Conservation (phyloP, 2,797 vertebrate species). For the Xenentodon cancila region DNA sequence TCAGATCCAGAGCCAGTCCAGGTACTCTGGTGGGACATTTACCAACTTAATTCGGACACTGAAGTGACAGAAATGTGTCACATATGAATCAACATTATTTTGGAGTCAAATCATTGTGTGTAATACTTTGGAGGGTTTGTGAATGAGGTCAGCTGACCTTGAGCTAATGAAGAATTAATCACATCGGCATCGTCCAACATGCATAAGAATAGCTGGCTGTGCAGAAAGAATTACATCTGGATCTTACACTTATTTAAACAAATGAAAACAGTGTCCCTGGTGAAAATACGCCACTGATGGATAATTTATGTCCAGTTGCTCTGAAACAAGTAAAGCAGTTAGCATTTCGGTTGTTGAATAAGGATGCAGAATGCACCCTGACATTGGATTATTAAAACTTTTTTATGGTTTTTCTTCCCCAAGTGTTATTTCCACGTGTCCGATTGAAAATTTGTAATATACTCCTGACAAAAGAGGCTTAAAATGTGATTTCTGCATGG, state of each 20-base stretch:
- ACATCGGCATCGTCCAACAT: conserved; percentile 2
- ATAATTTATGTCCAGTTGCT: conserved; percentile 66
- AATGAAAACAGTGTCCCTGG: conserved; percentile 12
- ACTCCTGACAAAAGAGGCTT: too few species aligned
- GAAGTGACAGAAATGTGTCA: too few species aligned
- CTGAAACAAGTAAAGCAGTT: conserved; percentile 55
- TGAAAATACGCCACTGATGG: conserved; percentile 52
- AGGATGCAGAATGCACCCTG: conserved; percentile 60
- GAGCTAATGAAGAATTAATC: background rate
- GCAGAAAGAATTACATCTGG: conserved; percentile 30
- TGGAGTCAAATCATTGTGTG: too few species aligned
- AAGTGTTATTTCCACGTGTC: conserved; percentile 46
- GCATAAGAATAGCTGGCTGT: background rate
- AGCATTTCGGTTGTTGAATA: conserved; percentile 74
- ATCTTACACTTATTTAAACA: conserved; percentile 40
- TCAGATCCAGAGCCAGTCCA: too few species aligned
- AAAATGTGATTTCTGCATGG: too few species aligned
- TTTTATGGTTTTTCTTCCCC: conserved; percentile 42
- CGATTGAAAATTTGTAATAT: conserved; percentile 28
- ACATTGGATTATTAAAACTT: conserved; percentile 69
- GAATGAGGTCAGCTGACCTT: too few species aligned
- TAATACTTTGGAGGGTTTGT: too few species aligned
- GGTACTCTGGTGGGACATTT: too few species aligned
- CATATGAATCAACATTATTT: too few species aligned
- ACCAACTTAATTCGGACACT: too few species aligned